A percentile compares a stretch with the other conserved stretches of the same genome.
Evolutionary conservation across 2,888 invertebrate genomes (phyloP).

Genomic region (Tipula helvola): DNA sequence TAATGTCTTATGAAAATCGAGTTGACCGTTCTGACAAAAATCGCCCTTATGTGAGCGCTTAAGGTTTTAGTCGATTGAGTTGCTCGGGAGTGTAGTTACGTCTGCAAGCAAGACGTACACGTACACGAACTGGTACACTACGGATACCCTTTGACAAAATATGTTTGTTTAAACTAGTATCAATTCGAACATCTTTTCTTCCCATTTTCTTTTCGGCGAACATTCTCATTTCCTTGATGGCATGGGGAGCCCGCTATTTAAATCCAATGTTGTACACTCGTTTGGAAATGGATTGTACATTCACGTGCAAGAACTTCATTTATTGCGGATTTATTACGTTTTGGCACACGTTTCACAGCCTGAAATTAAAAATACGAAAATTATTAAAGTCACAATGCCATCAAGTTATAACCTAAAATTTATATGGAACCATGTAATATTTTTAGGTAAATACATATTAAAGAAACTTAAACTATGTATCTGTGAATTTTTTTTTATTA

Average conservation of each 20-base stretch:
- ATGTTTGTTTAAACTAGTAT: slow-evolving; percentile 95
- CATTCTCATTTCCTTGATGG: slow-evolving; percentile 92
- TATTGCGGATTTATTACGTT: no score
- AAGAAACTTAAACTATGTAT: neutral
- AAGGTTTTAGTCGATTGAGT: no score
- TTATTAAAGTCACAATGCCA: neutral
- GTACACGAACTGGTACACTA: slow-evolving; percentile 95
- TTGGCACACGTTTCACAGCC: slow-evolving; percentile 18
- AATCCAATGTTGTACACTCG: no score
- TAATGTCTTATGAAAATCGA: no score
- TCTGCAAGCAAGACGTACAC: slow-evolving; percentile 90
- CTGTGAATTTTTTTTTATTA: neutral
- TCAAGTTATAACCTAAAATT: neutral
- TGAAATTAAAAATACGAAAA: neutral
- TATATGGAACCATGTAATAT: neutral
- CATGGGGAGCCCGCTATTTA: no score
- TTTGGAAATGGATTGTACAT: no score
- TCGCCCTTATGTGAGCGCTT: no score
- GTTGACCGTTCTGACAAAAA: no score
- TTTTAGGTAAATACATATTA: neutral
- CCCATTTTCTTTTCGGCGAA: slow-evolving; percentile 98
- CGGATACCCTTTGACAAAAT: slow-evolving; percentile 98
- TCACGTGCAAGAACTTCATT: no score
- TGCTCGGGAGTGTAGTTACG: no score
- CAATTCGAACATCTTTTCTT: slow-evolving; percentile 95